Evolutionary conservation across 2,113 vertebrate genomes (phyloP).

Genomic region (Clupea harengus): DNA sequence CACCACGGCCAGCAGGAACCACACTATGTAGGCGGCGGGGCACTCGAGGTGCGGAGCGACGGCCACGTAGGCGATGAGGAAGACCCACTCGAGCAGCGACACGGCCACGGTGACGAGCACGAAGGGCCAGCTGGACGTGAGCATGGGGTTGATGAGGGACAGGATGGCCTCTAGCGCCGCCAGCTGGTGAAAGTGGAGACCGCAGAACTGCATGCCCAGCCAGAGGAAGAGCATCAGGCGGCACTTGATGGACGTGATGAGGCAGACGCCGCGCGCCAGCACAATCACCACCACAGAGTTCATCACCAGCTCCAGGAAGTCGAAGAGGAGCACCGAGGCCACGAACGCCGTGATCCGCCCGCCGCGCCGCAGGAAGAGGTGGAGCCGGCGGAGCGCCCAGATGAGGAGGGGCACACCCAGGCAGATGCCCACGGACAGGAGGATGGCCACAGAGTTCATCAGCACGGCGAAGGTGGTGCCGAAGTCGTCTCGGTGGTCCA

Average conservation of each 20-base stretch:
- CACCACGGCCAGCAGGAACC: not conserved
- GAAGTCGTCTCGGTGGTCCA: constrained; percentile 8
- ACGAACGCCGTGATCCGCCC: not conserved
- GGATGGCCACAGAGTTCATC: not conserved
- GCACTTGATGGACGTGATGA: constrained; percentile 1
- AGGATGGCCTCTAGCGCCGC: not conserved
- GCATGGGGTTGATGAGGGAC: not conserved
- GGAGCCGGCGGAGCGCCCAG: not conserved
- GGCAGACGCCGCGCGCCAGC: constrained; percentile 15
- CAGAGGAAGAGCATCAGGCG: not conserved
- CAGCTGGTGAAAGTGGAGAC: not conserved
- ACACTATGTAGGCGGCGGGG: not conserved
- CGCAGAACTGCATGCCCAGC: constrained; percentile 16
- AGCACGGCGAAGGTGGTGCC: not conserved
- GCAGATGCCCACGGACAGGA: not conserved
- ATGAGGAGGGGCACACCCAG: not conserved
- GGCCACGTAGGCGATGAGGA: not conserved
- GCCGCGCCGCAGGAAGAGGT: not conserved
- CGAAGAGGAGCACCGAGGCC: constrained; percentile 1
- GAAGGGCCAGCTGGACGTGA: not conserved
- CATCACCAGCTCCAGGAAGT: constrained; percentile 1
- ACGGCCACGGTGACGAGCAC: not conserved
- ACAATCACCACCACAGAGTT: constrained; percentile 11
- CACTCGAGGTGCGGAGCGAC: not conserved
- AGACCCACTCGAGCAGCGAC: constrained; percentile 9